Percentiles rank a stretch among this genome's conserved stretches.
Evolutionary conservation across 2,888 invertebrate species (phyloP).

Genomic region (Agrochola circellaris): DNA sequence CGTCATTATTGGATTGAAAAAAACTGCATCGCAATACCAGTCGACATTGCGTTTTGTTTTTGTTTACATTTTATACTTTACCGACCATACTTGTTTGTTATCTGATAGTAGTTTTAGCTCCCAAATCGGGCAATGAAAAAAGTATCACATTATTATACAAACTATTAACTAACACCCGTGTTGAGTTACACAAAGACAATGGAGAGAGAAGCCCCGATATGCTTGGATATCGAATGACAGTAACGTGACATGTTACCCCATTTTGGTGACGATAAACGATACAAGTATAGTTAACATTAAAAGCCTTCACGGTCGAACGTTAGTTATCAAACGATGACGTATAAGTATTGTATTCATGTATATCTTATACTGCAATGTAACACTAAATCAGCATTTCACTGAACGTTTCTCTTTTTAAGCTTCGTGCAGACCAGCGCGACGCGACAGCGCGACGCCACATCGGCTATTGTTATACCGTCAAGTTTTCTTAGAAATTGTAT

Average conservation of each 20-base stretch:
- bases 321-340: conserved; percentile 42
- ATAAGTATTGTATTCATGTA: conserved; percentile 44
- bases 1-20: conserved; percentile 46
- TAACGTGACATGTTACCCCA: conserved; percentile 68
- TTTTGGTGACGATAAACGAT: conserved; percentile 62
- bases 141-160: conserved; percentile 49
- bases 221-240: conserved; percentile 72
- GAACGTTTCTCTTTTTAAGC: conserved; percentile 22
- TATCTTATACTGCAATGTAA: conserved; percentile 38
- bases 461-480: too few relatives aligned
- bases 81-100: conserved; percentile 51
- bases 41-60: conserved; percentile 53
- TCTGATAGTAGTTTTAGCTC: conserved; percentile 47
- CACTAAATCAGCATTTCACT: conserved; percentile 43
- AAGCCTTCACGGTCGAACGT: conserved; percentile 46
- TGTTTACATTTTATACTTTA: conserved; percentile 55
- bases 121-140: conserved; percentile 43
- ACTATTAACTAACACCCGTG: conserved; percentile 39
- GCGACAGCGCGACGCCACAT: too few relatives aligned
- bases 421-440: too few relatives aligned
- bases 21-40: conserved; percentile 52
- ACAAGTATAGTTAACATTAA: conserved; percentile 47
- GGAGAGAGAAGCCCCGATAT: conserved; percentile 71
- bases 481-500: too few relatives aligned
- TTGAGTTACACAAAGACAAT: conserved; percentile 60